phyloP scores from a whole-genome alignment of 2,797 vertebrate genomes.

The Tadarida brasiliensis region DNA sequence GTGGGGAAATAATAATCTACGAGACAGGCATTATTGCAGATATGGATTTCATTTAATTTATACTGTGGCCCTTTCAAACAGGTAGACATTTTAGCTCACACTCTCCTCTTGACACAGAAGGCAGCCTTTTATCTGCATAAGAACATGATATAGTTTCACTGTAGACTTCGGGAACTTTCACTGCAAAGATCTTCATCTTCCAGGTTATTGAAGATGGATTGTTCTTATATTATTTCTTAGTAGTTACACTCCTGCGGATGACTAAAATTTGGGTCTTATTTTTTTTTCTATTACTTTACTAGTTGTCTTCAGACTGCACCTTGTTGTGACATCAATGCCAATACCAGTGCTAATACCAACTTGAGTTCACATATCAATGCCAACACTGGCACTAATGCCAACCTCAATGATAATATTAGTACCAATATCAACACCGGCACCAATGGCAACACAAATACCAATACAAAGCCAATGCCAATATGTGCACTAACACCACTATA shows the following conservation, averaged over 20 bases:
- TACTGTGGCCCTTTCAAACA: not conserved
- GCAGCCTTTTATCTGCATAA: not conserved
- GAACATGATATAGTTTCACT: not conserved
- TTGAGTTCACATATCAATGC: not conserved
- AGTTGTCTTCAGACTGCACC: not conserved
- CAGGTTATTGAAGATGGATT: not conserved
- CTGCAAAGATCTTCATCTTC: slow-evolving; percentile 33
- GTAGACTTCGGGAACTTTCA: not conserved
- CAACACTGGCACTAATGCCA: not conserved
- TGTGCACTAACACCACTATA: too few relatives aligned
- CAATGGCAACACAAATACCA: not conserved
- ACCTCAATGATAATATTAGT: not conserved
- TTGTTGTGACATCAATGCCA: not conserved
- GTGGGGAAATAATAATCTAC: not conserved
- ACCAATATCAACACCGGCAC: not conserved
- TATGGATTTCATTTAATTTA: not conserved
- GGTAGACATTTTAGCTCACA: not conserved
- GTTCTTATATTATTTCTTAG: not conserved
- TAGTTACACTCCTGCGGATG: not conserved
- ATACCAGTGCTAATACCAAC: not conserved
- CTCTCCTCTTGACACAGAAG: not conserved
- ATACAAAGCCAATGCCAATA: too few relatives aligned
- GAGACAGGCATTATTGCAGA: not conserved
- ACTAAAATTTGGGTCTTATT: not conserved
- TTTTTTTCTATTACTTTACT: not conserved